Percentiles rank a stretch among this genome's conserved stretches.
These are phyloP conservation scores for Glaucidium brasilianum DNA, from an alignment of 2,113 vertebrate species.

Conservation along the genomic window DNA sequence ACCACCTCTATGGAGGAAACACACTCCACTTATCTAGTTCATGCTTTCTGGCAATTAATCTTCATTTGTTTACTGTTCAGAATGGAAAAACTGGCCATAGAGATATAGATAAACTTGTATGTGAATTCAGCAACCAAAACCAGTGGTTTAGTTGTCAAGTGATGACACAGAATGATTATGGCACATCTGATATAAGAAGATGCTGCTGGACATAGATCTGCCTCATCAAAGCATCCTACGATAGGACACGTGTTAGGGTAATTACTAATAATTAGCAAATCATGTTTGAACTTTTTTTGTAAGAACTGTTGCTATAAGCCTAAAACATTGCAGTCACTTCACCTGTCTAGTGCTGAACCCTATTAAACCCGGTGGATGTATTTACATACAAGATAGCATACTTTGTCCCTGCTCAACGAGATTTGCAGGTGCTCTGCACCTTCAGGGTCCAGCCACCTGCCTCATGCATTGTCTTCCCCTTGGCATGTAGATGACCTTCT, in stretches of 20 bases:
- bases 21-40: not conserved
- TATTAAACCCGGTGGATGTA: not conserved
- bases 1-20: fast-evolving
- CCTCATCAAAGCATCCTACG: not conserved
- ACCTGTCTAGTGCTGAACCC: not conserved
- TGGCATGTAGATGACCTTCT: not conserved
- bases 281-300: not conserved
- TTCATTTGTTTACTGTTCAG: not conserved
- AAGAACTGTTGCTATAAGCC: not conserved
- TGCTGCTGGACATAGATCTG: not conserved
- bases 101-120: not conserved
- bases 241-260: fast-evolving
- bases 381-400: not conserved
- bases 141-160: not conserved
- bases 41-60: not conserved
- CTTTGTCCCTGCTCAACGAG: not conserved
- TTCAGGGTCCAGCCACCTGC: not conserved
- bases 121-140: not conserved
- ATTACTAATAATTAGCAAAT: not conserved
- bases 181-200: not conserved
- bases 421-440: not conserved
- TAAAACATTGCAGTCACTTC: not conserved
- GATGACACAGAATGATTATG: not conserved
- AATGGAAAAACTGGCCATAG: not conserved
- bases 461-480: not conserved